Percentiles rank a stretch among this genome's conserved stretches.
Conservation (phyloP, 2,113 vertebrate species). For the Orcinus orca region DNA sequence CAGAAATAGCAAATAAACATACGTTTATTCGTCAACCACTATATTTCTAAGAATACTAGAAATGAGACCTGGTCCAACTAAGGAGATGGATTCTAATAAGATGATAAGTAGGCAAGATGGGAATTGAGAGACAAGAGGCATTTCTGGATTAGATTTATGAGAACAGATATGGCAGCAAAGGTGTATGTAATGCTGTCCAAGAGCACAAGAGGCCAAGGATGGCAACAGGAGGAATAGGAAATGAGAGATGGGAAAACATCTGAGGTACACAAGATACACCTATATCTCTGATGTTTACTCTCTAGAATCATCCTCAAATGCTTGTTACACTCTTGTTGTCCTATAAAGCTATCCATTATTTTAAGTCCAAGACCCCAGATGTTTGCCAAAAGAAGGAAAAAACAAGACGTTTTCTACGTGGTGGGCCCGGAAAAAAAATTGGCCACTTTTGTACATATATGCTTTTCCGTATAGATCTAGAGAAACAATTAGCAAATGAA, state of each 20-base stretch:
- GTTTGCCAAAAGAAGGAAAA: slow-evolving; percentile 27
- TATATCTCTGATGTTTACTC: neutral
- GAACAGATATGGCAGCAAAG: neutral
- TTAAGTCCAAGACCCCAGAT: slow-evolving; percentile 12
- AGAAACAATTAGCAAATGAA: slow-evolving; percentile 31
- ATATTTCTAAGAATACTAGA: neutral
- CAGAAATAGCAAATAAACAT: neutral
- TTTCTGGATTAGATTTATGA: neutral
- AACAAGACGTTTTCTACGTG: neutral
- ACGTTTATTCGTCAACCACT: neutral
- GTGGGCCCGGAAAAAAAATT: neutral
- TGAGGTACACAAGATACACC: neutral
- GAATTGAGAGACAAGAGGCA: neutral
- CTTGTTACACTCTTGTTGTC: neutral
- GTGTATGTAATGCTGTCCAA: too few species aligned
- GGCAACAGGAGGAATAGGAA: neutral
- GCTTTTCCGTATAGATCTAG: neutral
- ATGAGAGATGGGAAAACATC: neutral
- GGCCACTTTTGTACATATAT: neutral
- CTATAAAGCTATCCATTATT: neutral
- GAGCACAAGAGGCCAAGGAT: neutral
- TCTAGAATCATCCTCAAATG: neutral
- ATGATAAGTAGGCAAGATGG: neutral
- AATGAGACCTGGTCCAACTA: neutral
- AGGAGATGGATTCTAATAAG: neutral